Percentiles rank a stretch among this genome's conserved stretches.
phyloP scores from a whole-genome alignment of 2,888 invertebrate genomes.

The Ceratothoa steindachneri region DNA sequence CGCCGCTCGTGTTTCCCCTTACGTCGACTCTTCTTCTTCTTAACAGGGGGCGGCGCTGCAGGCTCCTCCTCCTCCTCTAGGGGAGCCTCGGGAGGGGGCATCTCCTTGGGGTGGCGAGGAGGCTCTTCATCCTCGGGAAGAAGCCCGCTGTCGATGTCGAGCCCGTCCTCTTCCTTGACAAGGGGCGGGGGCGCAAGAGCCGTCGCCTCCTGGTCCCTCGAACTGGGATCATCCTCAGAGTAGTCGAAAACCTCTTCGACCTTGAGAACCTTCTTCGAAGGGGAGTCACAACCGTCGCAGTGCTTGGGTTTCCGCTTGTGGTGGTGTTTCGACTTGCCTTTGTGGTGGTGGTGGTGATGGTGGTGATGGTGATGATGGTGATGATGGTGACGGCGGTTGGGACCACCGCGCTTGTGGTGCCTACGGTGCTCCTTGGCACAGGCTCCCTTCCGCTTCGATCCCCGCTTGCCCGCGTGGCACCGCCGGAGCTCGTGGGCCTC shows the following conservation, averaged over 20 bases:
- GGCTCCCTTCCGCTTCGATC: conserved; percentile 25
- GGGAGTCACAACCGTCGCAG: conserved; percentile 26
- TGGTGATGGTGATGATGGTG: conserved; percentile 43
- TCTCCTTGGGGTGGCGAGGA: background rate
- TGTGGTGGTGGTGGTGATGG: conserved; percentile 39
- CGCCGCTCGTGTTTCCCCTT: conserved; percentile 35
- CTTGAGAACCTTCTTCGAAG: conserved; percentile 34
- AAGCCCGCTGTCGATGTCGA: background rate
- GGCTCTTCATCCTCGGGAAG: conserved; percentile 12
- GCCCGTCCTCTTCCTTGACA: conserved; percentile 6
- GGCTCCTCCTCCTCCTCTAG: background rate
- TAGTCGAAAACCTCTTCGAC: conserved; percentile 45
- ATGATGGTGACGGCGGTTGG: conserved; percentile 31
- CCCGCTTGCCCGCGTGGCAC: conserved; percentile 21
- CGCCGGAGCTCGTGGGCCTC: conserved; percentile 6
- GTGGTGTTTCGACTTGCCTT: conserved; percentile 36
- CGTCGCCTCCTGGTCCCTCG: background rate
- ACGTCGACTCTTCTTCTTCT: conserved; percentile 43
- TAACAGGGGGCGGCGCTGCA: conserved; percentile 17
- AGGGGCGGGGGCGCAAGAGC: background rate
- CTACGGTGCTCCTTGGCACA: conserved; percentile 20
- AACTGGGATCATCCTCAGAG: conserved; percentile 35
- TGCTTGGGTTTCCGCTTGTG: conserved; percentile 40
- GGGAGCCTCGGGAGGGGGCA: background rate
- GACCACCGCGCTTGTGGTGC: conserved; percentile 32